A percentile compares a stretch with the other conserved stretches of the same genome.
Evolutionary conservation across 2,797 vertebrate species (phyloP).

Genomic region (Odontamblyopus lacepedii): DNA sequence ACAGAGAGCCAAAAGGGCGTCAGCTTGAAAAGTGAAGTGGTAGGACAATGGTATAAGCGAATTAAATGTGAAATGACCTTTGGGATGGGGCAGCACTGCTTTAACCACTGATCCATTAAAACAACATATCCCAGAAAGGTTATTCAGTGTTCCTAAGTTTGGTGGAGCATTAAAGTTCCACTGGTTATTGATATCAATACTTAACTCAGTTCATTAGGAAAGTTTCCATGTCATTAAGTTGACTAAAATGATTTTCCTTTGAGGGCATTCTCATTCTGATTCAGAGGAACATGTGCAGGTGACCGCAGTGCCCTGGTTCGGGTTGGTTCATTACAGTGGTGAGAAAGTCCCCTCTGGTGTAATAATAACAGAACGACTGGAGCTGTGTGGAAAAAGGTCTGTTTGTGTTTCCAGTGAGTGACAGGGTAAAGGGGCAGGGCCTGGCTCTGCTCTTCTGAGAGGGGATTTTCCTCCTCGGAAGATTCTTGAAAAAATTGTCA

Average conservation of each 20-base stretch:
- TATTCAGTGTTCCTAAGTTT: too few species aligned
- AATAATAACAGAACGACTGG: slow-evolving; percentile 62
- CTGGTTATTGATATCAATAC: too few species aligned
- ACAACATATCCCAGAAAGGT: too few species aligned
- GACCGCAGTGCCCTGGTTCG: slow-evolving; percentile 11
- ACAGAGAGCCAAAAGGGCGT: too few species aligned
- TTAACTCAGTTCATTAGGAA: background rate
- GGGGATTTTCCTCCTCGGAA: background rate
- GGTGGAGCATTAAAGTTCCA: too few species aligned
- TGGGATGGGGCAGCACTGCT: too few species aligned
- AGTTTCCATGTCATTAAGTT: background rate
- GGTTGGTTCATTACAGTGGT: slow-evolving; percentile 13
- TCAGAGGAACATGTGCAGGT: background rate
- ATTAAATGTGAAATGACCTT: too few species aligned
- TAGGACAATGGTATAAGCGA: too few species aligned
- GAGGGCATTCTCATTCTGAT: background rate
- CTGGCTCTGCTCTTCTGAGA: background rate
- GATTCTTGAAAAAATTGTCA: background rate
- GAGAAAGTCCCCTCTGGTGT: slow-evolving; percentile 45
- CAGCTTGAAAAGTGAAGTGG: too few species aligned
- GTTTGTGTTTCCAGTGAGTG: slow-evolving; percentile 57
- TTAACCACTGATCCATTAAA: too few species aligned
- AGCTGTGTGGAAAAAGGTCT: slow-evolving; percentile 45
- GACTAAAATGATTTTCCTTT: background rate
- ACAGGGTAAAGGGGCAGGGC: slow-evolving; percentile 20